These are phyloP conservation scores for Trichopoda pennipes DNA, from an alignment of 2,888 invertebrate genomes.

Conservation along the genomic window DNA sequence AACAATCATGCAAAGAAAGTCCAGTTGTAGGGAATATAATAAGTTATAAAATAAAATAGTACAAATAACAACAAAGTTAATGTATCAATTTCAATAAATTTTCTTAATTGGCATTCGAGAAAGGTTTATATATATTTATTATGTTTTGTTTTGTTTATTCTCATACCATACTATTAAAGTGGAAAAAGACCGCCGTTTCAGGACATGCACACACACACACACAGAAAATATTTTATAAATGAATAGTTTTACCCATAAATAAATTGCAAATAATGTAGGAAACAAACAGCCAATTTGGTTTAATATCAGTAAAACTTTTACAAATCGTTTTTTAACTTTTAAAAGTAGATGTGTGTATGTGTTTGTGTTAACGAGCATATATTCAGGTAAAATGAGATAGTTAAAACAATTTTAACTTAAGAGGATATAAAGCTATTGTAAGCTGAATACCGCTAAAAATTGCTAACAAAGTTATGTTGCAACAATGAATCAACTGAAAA, in stretches of 20 bases:
- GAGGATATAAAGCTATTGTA: constrained; percentile 53
- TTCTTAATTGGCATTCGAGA: too few relatives aligned
- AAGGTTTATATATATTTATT: too few relatives aligned
- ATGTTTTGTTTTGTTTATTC: too few relatives aligned
- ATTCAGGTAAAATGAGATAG: constrained; percentile 24
- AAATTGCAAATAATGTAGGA: constrained; percentile 10
- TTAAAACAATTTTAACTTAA: constrained; percentile 26
- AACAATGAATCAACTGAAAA: constrained; percentile 40
- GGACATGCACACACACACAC: too few relatives aligned
- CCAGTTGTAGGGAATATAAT: too few relatives aligned
- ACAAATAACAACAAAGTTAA: too few relatives aligned
- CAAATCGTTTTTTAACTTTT: constrained; percentile 35
- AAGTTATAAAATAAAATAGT: too few relatives aligned
- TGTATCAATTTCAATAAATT: too few relatives aligned
- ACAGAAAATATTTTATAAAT: too few relatives aligned
- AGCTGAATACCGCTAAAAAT: constrained; percentile 6
- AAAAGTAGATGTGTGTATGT: constrained; percentile 1
- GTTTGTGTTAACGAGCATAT: neutral
- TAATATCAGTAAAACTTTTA: constrained; percentile 24
- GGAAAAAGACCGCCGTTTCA: too few relatives aligned
- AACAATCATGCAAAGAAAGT: too few relatives aligned
- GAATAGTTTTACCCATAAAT: constrained; percentile 1
- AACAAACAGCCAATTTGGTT: constrained; percentile 38
- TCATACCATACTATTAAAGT: too few relatives aligned
- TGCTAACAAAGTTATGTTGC: constrained; percentile 38